A percentile compares a stretch with the other conserved stretches of the same genome.
Evolutionary conservation across 2,888 invertebrate species (phyloP).

Genomic region (Drosophila pegasa): DNA sequence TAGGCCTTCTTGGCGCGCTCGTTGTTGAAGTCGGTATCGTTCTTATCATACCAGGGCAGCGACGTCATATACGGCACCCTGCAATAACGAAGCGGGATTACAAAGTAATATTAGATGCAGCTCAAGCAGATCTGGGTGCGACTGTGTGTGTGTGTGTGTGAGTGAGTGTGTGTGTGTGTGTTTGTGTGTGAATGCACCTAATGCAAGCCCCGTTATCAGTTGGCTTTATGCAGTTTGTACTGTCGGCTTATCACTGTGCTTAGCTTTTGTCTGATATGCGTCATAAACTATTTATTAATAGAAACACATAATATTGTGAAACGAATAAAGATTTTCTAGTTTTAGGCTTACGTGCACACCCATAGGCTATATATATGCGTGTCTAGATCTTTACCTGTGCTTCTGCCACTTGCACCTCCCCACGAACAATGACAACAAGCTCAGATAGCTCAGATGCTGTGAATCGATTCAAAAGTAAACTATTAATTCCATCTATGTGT

Average conservation of each 20-base stretch:
- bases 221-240: constrained; percentile 19
- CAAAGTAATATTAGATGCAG: constrained; percentile 21
- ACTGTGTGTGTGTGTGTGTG: constrained; percentile 1
- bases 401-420: background rate
- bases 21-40: constrained; percentile 93
- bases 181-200: background rate
- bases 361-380: too few species aligned
- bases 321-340: constrained; percentile 16
- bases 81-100: constrained; percentile 54
- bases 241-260: constrained; percentile 43
- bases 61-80: constrained; percentile 88
- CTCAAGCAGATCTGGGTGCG: background rate
- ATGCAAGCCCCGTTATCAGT: constrained; percentile 21
- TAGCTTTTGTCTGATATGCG: constrained; percentile 49
- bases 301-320: constrained; percentile 36
- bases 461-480: background rate
- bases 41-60: constrained; percentile 94
- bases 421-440: background rate
- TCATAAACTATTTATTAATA: constrained; percentile 67
- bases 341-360: background rate
- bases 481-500: background rate
- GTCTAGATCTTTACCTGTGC: background rate
- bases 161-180: background rate
- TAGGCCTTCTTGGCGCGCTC: constrained; percentile 93
- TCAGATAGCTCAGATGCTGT: background rate